Percentiles rank a stretch among this genome's conserved stretches.
Conservation (phyloP, 2,797 vertebrate species). For the Chrysolophus pictus region DNA sequence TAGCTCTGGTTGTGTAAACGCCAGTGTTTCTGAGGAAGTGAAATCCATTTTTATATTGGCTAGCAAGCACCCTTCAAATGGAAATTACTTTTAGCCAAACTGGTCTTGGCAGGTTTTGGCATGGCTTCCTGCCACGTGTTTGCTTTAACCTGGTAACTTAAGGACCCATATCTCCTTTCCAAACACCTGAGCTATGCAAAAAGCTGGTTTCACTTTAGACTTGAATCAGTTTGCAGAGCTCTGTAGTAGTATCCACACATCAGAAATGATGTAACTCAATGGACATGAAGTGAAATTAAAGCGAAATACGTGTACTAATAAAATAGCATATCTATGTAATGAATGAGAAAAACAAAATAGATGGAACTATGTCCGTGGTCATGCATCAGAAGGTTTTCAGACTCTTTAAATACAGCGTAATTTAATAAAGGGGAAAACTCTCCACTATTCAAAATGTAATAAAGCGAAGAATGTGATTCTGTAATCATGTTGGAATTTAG, state of each 20-base stretch:
- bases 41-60: constrained; percentile 31
- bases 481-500: constrained; percentile 74
- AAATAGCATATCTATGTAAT: constrained; percentile 75
- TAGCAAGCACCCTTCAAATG: constrained; percentile 1
- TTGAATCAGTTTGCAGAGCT: constrained; percentile 24
- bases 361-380: constrained; percentile 72
- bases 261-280: constrained; percentile 75
- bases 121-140: background rate
- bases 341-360: constrained; percentile 77
- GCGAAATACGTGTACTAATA: constrained; percentile 69
- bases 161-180: constrained; percentile 1
- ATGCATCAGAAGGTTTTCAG: constrained; percentile 75
- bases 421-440: constrained; percentile 68
- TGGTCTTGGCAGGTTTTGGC: constrained; percentile 29
- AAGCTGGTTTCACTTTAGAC: constrained; percentile 74
- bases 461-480: constrained; percentile 65
- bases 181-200: constrained; percentile 50
- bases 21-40: background rate
- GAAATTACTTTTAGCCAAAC: constrained; percentile 15
- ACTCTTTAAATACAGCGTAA: constrained; percentile 71
- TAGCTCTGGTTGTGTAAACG: constrained; percentile 23
- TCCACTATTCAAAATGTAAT: constrained; percentile 74
- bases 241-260: constrained; percentile 33
- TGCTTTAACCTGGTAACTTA: constrained; percentile 20
- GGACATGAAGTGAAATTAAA: constrained; percentile 75